Conservation (phyloP, 2,113 vertebrate genomes). For the Brienomyrus longianalis region DNA sequence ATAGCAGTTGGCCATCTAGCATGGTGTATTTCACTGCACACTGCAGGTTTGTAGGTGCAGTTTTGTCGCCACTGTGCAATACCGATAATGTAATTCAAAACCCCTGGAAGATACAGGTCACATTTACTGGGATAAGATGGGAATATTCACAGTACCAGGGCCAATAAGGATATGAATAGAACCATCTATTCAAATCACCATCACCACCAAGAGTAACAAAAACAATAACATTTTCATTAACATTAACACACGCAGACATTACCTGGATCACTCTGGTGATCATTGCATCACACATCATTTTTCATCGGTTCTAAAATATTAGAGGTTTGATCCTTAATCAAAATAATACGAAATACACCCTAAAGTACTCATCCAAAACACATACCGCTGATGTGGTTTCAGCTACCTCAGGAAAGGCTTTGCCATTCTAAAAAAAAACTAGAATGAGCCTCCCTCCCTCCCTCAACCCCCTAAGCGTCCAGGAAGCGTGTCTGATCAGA, state of each 20-base stretch:
- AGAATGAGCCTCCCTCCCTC: background rate
- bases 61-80: constrained; percentile 57
- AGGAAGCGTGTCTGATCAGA: constrained; percentile 2
- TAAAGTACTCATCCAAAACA: background rate
- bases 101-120: constrained; percentile 53
- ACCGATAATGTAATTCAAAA: constrained; percentile 59
- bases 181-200: background rate
- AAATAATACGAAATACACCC: background rate
- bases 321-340: background rate
- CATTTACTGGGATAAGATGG: constrained; percentile 58
- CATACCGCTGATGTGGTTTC: background rate
- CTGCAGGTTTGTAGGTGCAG: constrained; percentile 68
- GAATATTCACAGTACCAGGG: constrained; percentile 19
- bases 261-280: background rate
- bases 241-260: background rate
- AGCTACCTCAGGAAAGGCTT: background rate
- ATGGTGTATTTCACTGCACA: constrained; percentile 31
- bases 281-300: background rate
- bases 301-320: background rate
- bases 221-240: background rate
- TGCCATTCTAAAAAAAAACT: background rate
- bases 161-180: background rate
- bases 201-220: too few relatives aligned
- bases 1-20: background rate
- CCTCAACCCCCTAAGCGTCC: background rate